Evolutionary conservation across 2,888 invertebrate genomes (phyloP).

Genomic region (Tortrix viridana): DNA sequence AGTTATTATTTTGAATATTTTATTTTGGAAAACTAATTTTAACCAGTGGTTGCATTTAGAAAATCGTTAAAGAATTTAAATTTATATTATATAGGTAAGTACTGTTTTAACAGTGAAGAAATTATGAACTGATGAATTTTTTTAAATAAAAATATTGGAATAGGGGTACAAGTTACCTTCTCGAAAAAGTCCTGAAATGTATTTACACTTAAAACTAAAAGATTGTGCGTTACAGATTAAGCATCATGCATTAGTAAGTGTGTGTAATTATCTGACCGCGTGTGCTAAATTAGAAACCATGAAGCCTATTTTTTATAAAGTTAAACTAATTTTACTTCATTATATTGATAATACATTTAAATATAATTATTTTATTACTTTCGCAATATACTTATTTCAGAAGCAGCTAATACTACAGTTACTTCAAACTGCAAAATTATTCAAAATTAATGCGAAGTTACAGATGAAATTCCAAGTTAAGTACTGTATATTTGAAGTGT

Average conservation of each 20-base stretch:
- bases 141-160: not conserved
- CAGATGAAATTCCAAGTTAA: conserved; percentile 12
- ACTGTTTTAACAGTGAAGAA: too few relatives aligned
- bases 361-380: not conserved
- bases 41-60: too few relatives aligned
- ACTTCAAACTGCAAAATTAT: not conserved
- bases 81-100: too few relatives aligned
- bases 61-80: too few relatives aligned
- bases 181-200: not conserved
- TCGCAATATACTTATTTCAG: not conserved
- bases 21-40: too few relatives aligned
- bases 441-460: not conserved
- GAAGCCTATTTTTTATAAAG: conserved; percentile 1
- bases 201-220: conserved; percentile 5
- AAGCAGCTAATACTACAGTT: conserved; percentile 16
- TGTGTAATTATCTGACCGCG: conserved; percentile 32
- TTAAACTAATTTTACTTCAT: not conserved
- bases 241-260: conserved; percentile 34
- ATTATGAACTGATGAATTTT: not conserved
- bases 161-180: not conserved
- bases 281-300: conserved; percentile 27
- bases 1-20: too few relatives aligned
- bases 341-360: too few relatives aligned
- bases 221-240: conserved; percentile 35
- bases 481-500: conserved; percentile 24